Conservation (phyloP, 2,113 vertebrate species). For the Scartelaos histophorus region DNA sequence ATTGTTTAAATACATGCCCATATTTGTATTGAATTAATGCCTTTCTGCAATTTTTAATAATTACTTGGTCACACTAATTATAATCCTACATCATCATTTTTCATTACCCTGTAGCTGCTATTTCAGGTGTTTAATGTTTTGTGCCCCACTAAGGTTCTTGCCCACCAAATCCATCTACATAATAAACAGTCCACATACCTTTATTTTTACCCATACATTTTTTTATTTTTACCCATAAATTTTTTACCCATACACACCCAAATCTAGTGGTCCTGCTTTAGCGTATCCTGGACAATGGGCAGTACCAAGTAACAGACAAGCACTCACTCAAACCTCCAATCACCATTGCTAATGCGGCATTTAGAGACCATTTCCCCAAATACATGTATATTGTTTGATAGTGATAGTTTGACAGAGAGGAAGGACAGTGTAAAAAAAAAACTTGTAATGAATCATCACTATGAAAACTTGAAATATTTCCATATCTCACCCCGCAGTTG, state of each 20-base stretch:
- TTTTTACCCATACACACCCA: too few relatives aligned
- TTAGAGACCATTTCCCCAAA: too few relatives aligned
- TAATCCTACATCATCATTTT: neutral
- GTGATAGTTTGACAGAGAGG: neutral
- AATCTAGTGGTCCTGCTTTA: too few relatives aligned
- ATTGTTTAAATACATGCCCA: too few relatives aligned
- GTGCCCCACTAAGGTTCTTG: neutral
- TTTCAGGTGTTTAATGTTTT: neutral
- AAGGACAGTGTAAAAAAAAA: neutral
- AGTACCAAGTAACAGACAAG: neutral
- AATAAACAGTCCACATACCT: too few relatives aligned
- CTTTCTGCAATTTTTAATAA: too few relatives aligned
- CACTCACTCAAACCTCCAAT: neutral
- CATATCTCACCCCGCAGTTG: conserved; percentile 22
- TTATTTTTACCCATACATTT: too few relatives aligned
- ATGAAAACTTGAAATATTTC: neutral
- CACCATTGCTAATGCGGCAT: neutral
- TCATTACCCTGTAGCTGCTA: neutral
- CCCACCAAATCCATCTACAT: neutral
- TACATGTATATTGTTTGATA: neutral
- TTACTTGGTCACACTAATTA: too few relatives aligned
- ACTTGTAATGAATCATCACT: neutral
- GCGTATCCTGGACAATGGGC: neutral
- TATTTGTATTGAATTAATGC: too few relatives aligned
- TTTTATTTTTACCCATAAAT: too few relatives aligned